Percentiles rank a stretch among this genome's conserved stretches.
These are phyloP conservation scores for Pycnomerus fuliginosus DNA, from an alignment of 2,888 invertebrate genomes.

Conservation along the genomic window DNA sequence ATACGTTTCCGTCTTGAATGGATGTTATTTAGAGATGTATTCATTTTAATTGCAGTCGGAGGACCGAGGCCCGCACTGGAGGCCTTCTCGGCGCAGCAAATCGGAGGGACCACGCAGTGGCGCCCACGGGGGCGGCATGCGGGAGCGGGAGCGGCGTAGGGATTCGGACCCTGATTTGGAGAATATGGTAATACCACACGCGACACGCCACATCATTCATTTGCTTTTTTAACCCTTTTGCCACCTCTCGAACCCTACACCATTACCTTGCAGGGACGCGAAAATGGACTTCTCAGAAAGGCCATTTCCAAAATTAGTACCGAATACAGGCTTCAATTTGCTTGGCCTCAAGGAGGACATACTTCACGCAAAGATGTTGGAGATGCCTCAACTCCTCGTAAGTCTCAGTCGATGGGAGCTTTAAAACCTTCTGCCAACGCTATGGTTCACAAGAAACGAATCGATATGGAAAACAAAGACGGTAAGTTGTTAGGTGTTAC, in stretches of 20 bases:
- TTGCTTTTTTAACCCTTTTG: conserved; percentile 16
- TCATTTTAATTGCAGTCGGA: conserved; percentile 63
- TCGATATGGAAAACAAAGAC: conserved; percentile 51
- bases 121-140: conserved; percentile 39
- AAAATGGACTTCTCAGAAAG: conserved; percentile 69
- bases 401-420: conserved; percentile 86
- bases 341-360: conserved; percentile 70
- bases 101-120: conserved; percentile 66
- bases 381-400: conserved; percentile 64
- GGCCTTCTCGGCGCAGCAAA: conserved; percentile 74
- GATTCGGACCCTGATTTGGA: conserved; percentile 53
- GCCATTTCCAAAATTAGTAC: conserved; percentile 75
- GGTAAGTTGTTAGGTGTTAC: conserved; percentile 38
- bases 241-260: conserved; percentile 30
- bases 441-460: conserved; percentile 53
- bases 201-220: conserved; percentile 6
- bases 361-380: conserved; percentile 52
- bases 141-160: conserved; percentile 49
- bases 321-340: conserved; percentile 87
- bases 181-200: conserved; percentile 45
- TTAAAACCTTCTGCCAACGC: conserved; percentile 63
- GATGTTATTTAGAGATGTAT: conserved; percentile 49
- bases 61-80: conserved; percentile 61
- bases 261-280: conserved; percentile 42
- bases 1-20: conserved; percentile 46